Evolutionary conservation across 2,113 vertebrate species (phyloP), one percentile per base, ranked within the genome.

Genomic region (Thermophis baileyi): DNA sequence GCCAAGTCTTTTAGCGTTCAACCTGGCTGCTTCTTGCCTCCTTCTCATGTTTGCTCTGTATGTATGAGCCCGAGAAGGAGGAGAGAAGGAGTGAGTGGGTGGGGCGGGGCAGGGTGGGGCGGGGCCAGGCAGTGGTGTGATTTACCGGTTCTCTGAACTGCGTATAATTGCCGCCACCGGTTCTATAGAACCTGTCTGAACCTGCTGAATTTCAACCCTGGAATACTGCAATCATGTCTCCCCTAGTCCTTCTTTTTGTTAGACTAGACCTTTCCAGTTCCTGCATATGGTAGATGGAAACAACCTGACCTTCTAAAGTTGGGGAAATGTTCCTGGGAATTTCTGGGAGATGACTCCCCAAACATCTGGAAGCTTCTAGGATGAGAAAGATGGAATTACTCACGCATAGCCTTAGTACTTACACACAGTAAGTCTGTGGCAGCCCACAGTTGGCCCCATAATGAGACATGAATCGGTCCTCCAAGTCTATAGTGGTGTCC

Each of bases 401-500:
- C 11, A 20, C 0, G 1, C 25, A 9, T 27, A 1, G 0, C 27
- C 6, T 0, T 1, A n/a, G 8, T 54, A 93, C 97, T 95, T 91
- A 98, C 98, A 35, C 53, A 94, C 46, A 96, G 92, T 98, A 98
- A 27, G 93, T 92, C 14, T 92, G 3, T 47, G 98, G 96, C 90
- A 98, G 97, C 87, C 98, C 98, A 11, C 98, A 98, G n/a, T 94
- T 95, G 47, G 98, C 98, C 0, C 97, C 97, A 85, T 93, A 97
- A 57, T 88, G 91, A 89, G 98, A 98, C 20, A 98, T 95, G 91
- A 98, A 96, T 8, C 98, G 94, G 94, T 98, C 95, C 95, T 98
- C 98, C 35, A 98, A 95, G 96, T 98, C 98, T 0, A 98, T 97
- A 91, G 95, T 94, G 74, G 98, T 98, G 89, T 93, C 95, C 50